Evolutionary conservation across 2,797 vertebrate species (phyloP).

Genomic region (Gambelia wislizenii): DNA sequence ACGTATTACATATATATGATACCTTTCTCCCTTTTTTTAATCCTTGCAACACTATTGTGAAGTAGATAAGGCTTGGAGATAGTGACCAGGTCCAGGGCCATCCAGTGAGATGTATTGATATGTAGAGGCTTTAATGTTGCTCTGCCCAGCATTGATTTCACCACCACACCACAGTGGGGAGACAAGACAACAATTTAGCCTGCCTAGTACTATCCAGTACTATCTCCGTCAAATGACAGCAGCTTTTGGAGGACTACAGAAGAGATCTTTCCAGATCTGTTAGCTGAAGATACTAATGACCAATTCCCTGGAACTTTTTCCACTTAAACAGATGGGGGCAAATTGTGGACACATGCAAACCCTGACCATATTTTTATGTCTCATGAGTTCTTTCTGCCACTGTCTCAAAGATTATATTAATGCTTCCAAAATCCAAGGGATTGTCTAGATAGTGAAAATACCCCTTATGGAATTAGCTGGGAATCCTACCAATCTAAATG

Average conservation of each 20-base stretch:
- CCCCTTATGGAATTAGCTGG: no score
- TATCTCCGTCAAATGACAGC: no score
- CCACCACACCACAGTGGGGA: not conserved
- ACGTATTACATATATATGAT: conserved; percentile 1
- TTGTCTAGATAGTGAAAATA: no score
- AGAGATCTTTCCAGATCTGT: not conserved
- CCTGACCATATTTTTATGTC: no score
- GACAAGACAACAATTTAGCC: not conserved
- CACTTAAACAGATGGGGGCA: not conserved
- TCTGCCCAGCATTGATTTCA: not conserved
- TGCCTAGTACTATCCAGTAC: no score
- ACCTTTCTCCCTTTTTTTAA: no score
- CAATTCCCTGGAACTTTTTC: not conserved
- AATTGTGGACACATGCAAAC: no score
- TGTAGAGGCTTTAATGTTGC: not conserved
- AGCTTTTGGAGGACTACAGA: not conserved
- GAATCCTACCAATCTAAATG: no score
- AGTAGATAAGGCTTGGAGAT: not conserved
- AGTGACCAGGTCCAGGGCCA: not conserved
- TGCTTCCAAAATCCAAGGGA: no score
- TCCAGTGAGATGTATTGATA: not conserved
- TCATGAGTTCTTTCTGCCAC: no score
- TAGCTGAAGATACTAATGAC: not conserved
- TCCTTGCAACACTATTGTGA: no score
- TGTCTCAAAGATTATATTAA: no score